Evolutionary conservation across 2,113 vertebrate genomes (phyloP).

Genomic region (Cynopterus brachyotis): DNA sequence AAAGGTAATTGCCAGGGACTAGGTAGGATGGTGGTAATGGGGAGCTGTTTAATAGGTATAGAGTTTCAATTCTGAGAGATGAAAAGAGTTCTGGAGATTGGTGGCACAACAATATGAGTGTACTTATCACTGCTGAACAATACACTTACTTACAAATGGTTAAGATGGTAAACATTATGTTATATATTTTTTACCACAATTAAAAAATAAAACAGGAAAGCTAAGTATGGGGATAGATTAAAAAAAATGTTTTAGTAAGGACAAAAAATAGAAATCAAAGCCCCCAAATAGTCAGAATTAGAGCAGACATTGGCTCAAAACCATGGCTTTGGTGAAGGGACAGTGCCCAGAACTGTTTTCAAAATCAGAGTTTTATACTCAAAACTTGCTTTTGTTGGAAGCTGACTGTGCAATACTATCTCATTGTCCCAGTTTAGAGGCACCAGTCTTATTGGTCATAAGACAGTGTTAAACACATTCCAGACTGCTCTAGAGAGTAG

Average conservation of each 20-base stretch:
- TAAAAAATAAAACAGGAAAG: neutral
- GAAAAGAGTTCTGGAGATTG: neutral
- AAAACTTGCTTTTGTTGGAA: conserved; percentile 1
- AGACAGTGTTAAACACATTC: neutral
- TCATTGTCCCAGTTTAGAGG: neutral
- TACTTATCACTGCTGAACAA: neutral
- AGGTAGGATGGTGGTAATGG: fast-evolving
- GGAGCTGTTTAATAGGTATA: neutral
- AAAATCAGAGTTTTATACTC: neutral
- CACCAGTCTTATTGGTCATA: neutral
- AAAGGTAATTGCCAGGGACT: neutral
- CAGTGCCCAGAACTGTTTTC: neutral
- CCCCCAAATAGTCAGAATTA: neutral
- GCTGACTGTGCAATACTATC: neutral
- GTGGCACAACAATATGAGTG: neutral
- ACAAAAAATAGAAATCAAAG: conserved; percentile 16
- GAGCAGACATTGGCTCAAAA: neutral
- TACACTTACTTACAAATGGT: neutral
- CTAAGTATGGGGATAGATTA: neutral
- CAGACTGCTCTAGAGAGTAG: neutral
- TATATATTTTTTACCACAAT: neutral
- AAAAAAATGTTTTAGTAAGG: neutral
- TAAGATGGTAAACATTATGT: neutral
- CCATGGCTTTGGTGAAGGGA: neutral
- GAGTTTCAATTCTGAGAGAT: neutral